Conservation (phyloP, 2,797 vertebrate genomes). For the Fistularia tabacaria region DNA sequence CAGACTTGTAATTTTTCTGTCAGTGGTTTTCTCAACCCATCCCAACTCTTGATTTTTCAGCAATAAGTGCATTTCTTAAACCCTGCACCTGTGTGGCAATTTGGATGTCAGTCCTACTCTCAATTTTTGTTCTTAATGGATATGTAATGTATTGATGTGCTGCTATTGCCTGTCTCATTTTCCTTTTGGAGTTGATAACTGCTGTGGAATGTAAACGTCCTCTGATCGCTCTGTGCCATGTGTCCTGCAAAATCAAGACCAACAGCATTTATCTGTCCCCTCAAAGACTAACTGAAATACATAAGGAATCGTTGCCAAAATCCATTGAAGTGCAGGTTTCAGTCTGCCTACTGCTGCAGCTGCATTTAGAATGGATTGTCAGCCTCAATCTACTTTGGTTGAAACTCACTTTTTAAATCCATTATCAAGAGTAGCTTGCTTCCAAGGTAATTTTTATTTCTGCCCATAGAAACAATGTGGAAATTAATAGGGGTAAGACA, state of each 20-base stretch:
- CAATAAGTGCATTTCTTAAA: conserved; percentile 23
- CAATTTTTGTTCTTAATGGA: conserved; percentile 22
- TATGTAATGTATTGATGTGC: conserved; percentile 57
- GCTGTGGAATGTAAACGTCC: conserved; percentile 54
- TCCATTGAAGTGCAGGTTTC: conserved; percentile 1
- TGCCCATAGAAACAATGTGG: too few species aligned
- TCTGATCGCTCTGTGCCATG: conserved; percentile 61
- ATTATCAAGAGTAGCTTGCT: too few species aligned
- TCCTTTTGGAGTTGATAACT: conserved; percentile 30
- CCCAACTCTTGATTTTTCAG: too few species aligned
- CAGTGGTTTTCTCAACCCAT: too few species aligned
- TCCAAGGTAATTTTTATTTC: too few species aligned
- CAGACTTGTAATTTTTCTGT: too few species aligned
- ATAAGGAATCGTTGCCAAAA: neutral
- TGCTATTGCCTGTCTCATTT: conserved; percentile 56
- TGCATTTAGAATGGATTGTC: neutral
- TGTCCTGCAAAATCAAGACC: conserved; percentile 32
- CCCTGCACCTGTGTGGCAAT: conserved; percentile 63
- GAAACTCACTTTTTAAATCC: neutral
- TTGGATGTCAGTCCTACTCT: conserved; percentile 19
- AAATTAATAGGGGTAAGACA: too few species aligned
- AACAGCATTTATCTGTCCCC: neutral
- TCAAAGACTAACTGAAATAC: conserved; percentile 2
- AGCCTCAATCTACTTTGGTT: neutral
- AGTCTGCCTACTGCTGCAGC: neutral